Evolutionary conservation across 2,888 invertebrate genomes (phyloP).

Genomic region (Aquatica leii): DNA sequence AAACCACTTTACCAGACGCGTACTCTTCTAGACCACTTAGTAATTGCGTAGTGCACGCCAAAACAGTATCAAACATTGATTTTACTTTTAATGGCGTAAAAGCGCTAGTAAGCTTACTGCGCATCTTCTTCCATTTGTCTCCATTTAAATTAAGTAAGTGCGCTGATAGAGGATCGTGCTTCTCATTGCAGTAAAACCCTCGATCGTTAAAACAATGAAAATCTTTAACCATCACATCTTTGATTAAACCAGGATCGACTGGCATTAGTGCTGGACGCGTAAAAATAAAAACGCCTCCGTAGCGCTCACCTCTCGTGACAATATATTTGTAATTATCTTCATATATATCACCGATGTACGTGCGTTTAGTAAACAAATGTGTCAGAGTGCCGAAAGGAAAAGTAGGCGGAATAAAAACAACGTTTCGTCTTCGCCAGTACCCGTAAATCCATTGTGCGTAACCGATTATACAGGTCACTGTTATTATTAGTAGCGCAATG

Average conservation of each 20-base stretch:
- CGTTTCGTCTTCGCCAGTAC: slow-evolving; percentile 25
- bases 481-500: neutral
- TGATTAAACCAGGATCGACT: slow-evolving; percentile 35
- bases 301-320: slow-evolving; percentile 13
- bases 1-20: slow-evolving; percentile 48
- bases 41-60: slow-evolving; percentile 64
- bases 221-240: slow-evolving; percentile 64
- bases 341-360: neutral
- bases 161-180: slow-evolving; percentile 65
- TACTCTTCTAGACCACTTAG: slow-evolving; percentile 58
- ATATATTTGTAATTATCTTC: slow-evolving; percentile 17
- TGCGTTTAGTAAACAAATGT: slow-evolving; percentile 3
- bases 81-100: slow-evolving; percentile 63
- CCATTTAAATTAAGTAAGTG: slow-evolving; percentile 65
- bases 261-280: slow-evolving; percentile 19
- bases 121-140: slow-evolving; percentile 67
- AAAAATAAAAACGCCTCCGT: slow-evolving; percentile 20
- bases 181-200: slow-evolving; percentile 53
- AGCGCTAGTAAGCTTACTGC: slow-evolving; percentile 69
- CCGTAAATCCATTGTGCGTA: slow-evolving; percentile 15
- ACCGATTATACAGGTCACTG: neutral
- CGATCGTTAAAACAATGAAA: slow-evolving; percentile 68
- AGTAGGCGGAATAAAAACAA: slow-evolving; percentile 9
- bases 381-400: slow-evolving; percentile 27
- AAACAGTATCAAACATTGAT: slow-evolving; percentile 68